Conservation (phyloP, 2,113 vertebrate species). For the Bambusicola thoracicus region DNA sequence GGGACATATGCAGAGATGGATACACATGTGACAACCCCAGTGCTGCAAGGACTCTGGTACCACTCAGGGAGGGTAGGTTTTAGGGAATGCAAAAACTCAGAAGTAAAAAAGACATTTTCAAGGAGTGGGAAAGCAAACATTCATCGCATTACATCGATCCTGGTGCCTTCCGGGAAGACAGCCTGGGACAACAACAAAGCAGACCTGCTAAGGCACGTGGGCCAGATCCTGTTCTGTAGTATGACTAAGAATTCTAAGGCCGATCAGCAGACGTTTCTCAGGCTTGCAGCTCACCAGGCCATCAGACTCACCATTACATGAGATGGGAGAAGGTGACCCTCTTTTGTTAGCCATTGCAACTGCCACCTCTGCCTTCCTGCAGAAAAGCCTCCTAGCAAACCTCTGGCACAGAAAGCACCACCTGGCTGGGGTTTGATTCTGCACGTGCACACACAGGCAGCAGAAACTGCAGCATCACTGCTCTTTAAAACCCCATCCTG, state of each 20-base stretch:
- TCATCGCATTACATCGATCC: rapidly evolving
- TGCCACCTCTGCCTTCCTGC: not conserved
- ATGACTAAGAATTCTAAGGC: not conserved
- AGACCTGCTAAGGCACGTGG: not conserved
- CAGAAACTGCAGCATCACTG: rapidly evolving
- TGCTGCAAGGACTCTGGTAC: rapidly evolving
- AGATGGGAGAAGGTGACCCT: rapidly evolving
- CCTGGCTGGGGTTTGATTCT: not conserved
- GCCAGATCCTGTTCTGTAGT: rapidly evolving
- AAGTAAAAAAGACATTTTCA: not conserved
- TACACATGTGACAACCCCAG: too few species aligned
- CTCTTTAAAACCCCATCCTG: rapidly evolving
- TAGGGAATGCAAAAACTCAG: rapidly evolving
- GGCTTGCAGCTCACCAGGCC: not conserved
- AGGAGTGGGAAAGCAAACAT: not conserved
- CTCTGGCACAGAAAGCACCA: rapidly evolving
- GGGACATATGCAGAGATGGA: not conserved
- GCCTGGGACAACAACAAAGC: not conserved
- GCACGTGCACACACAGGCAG: rapidly evolving
- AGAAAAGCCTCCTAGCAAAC: rapidly evolving
- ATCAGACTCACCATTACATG: rapidly evolving
- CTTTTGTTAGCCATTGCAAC: rapidly evolving
- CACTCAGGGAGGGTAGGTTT: rapidly evolving
- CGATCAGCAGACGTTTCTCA: rapidly evolving
- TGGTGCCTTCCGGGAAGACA: not conserved